A percentile compares a stretch with the other conserved stretches of the same genome.
phyloP scores from a whole-genome alignment of 2,113 vertebrate species.

The Forbesichthys papilliferus region DNA sequence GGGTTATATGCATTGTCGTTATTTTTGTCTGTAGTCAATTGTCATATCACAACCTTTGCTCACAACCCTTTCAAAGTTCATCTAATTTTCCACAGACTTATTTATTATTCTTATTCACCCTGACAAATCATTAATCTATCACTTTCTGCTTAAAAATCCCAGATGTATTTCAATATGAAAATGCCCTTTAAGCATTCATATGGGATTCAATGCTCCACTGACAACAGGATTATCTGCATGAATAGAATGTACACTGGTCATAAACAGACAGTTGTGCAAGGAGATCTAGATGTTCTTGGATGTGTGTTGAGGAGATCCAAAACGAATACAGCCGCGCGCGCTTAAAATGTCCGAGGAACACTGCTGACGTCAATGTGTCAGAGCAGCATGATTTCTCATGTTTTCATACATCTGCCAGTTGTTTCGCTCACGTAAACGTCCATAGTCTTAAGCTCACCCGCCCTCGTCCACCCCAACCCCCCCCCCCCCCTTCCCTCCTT shows the following conservation, averaged over 20 bases:
- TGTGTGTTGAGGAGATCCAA: no score
- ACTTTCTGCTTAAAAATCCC: no score
- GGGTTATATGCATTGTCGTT: background rate
- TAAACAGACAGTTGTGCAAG: conserved; percentile 16
- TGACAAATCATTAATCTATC: no score
- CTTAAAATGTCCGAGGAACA: no score
- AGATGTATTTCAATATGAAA: conserved; percentile 5
- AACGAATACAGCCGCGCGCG: no score
- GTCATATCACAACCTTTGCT: background rate
- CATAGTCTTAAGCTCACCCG: conserved; percentile 29
- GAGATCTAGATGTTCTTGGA: conserved; percentile 14
- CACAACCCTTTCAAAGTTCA: conserved; percentile 7
- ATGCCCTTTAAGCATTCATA: conserved; percentile 8
- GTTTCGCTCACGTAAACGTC: background rate
- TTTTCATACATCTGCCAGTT: background rate
- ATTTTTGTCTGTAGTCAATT: conserved; percentile 2
- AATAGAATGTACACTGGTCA: conserved; percentile 11
- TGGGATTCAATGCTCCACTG: no score
- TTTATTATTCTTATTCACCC: conserved; percentile 1
- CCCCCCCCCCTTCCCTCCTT: conserved; percentile 42
- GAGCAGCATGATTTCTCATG: background rate
- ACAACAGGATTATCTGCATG: conserved; percentile 15
- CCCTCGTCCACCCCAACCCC: conserved; percentile 33
- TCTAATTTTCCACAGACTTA: conserved; percentile 27
- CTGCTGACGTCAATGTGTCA: no score